Conservation (phyloP, 2,888 invertebrate genomes). For the Agonum fuliginosum region DNA sequence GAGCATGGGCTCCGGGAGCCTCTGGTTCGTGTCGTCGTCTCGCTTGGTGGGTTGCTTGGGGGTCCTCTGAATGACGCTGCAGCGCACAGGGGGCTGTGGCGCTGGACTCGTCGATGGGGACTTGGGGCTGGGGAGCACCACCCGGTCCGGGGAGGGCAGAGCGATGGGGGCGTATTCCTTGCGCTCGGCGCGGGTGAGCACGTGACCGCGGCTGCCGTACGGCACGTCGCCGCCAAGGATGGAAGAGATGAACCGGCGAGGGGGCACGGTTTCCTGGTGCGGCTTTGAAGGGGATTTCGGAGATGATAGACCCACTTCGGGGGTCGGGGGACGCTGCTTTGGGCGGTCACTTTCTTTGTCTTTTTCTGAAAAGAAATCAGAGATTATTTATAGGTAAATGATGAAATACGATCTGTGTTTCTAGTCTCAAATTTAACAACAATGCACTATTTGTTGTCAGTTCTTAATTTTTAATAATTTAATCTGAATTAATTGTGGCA, state of each 20-base stretch:
- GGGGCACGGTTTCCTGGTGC: slow-evolving; percentile 69
- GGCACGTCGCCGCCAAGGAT: slow-evolving; percentile 88
- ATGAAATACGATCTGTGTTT: too few relatives aligned
- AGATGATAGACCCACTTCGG: slow-evolving; percentile 69
- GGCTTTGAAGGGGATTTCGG: slow-evolving; percentile 63
- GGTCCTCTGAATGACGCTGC: slow-evolving; percentile 89
- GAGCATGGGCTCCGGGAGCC: slow-evolving; percentile 66
- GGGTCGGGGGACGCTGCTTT: slow-evolving; percentile 70
- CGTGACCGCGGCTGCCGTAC: slow-evolving; percentile 86
- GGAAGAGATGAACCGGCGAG: slow-evolving; percentile 84
- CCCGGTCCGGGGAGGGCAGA: slow-evolving; percentile 73
- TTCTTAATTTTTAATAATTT: too few relatives aligned
- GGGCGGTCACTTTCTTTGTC: slow-evolving; percentile 64
- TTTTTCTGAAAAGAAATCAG: slow-evolving; percentile 67
- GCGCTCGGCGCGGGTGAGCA: slow-evolving; percentile 87
- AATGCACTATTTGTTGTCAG: too few relatives aligned
- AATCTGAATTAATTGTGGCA: too few relatives aligned
- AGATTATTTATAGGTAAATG: slow-evolving; percentile 39
- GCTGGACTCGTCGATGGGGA: slow-evolving; percentile 66
- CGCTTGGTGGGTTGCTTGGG: slow-evolving; percentile 72
- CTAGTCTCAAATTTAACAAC: too few relatives aligned
- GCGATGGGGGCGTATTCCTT: slow-evolving; percentile 82
- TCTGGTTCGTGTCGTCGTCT: slow-evolving; percentile 69
- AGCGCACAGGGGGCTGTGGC: slow-evolving; percentile 80
- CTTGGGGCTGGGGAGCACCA: slow-evolving; percentile 67